phyloP scores from a whole-genome alignment of 1,140 invertebrate species.

The Tribolium madens region DNA sequence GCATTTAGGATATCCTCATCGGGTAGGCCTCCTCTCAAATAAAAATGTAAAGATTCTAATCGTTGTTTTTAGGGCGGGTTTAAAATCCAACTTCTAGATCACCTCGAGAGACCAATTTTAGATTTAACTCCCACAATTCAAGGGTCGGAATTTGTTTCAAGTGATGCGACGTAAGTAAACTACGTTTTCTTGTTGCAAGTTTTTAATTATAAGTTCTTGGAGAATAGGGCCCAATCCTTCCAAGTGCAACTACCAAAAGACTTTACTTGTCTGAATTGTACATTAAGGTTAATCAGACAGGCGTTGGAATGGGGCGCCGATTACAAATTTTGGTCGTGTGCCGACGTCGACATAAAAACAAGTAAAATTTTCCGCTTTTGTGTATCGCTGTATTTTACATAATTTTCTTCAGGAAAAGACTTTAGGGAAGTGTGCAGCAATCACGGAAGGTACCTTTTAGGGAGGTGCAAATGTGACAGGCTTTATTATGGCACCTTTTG shows the following conservation, averaged over 20 bases:
- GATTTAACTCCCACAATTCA: slow-evolving; percentile 86
- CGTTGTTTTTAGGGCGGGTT: slow-evolving; percentile 85
- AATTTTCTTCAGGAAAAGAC: slow-evolving; percentile 70
- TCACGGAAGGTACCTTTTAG: slow-evolving; percentile 81
- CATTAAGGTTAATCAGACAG: slow-evolving; percentile 87
- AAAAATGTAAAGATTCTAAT: slow-evolving; percentile 49
- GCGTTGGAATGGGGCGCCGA: slow-evolving; percentile 88
- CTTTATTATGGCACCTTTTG: slow-evolving; percentile 85
- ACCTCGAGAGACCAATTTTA: slow-evolving; percentile 82
- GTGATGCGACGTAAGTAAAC: slow-evolving; percentile 78
- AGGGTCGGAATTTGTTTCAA: slow-evolving; percentile 82
- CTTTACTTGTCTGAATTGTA: slow-evolving; percentile 91
- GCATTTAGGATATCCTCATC: slow-evolving; percentile 94
- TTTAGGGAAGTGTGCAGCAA: slow-evolving; percentile 87
- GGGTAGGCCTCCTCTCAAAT: slow-evolving; percentile 75
- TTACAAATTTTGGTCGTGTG: slow-evolving; percentile 95
- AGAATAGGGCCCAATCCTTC: slow-evolving; percentile 82
- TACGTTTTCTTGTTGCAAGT: background rate
- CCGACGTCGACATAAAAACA: slow-evolving; percentile 88
- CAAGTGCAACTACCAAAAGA: slow-evolving; percentile 82
- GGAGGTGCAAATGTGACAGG: slow-evolving; percentile 85
- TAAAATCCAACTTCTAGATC: slow-evolving; percentile 85
- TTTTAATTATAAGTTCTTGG: background rate
- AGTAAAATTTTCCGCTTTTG: slow-evolving; percentile 64
- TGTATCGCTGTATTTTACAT: slow-evolving; percentile 2